Evolutionary conservation across 2,113 vertebrate genomes (phyloP).

Genomic region (Phocoena phocoena): DNA sequence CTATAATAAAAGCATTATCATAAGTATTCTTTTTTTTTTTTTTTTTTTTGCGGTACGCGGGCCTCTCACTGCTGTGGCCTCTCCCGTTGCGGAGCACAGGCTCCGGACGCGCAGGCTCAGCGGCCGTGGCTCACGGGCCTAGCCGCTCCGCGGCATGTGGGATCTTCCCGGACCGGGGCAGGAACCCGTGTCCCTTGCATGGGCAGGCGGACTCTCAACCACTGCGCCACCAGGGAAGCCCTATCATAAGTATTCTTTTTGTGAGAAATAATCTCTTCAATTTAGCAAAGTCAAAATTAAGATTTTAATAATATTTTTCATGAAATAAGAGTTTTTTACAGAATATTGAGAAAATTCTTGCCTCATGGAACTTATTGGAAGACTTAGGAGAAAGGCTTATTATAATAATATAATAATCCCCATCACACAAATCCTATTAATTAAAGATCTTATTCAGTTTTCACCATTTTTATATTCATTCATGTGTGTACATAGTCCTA

Average conservation of each 20-base stretch:
- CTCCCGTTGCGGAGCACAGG: too few relatives aligned
- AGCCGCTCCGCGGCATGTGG: too few relatives aligned
- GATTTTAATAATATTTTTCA: background rate
- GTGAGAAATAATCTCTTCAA: background rate
- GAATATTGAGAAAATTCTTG: background rate
- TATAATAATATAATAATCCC: background rate
- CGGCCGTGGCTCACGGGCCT: too few relatives aligned
- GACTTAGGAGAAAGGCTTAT: background rate
- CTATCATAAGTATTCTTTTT: background rate
- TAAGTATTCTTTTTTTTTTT: background rate
- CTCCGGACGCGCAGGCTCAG: too few relatives aligned
- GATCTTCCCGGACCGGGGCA: too few relatives aligned
- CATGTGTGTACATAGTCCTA: background rate
- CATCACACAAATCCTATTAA: background rate
- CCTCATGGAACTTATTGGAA: background rate
- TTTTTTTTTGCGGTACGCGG: too few relatives aligned
- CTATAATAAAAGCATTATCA: background rate
- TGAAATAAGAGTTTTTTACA: background rate
- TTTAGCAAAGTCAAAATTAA: slow-evolving; percentile 1
- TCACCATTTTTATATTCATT: background rate
- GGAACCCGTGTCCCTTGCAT: too few relatives aligned
- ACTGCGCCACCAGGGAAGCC: too few relatives aligned
- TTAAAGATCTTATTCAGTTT: background rate
- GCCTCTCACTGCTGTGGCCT: too few relatives aligned
- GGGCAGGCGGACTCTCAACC: too few relatives aligned